Evolutionary conservation across 2,113 vertebrate genomes (phyloP).

Genomic region (Hippocampus comes): DNA sequence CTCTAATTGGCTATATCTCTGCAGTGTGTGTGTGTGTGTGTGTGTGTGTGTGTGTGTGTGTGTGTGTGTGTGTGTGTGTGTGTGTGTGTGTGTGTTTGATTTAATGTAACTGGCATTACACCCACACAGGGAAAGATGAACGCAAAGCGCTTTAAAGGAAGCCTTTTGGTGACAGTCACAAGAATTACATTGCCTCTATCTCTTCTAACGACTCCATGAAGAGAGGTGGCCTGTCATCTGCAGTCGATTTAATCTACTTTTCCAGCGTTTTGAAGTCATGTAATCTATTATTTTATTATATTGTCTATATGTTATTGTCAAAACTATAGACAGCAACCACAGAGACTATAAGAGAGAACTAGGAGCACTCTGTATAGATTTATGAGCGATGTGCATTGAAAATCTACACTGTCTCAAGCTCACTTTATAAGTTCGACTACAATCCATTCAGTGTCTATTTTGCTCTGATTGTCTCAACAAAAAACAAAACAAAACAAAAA

Average conservation of each 20-base stretch:
- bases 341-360: neutral
- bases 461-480: neutral
- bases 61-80: slow-evolving; percentile 2
- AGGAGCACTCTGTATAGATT: neutral
- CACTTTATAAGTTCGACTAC: neutral
- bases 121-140: slow-evolving; percentile 34
- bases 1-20: slow-evolving; percentile 65
- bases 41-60: neutral
- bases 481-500: neutral
- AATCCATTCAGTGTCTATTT: neutral
- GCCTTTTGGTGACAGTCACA: slow-evolving; percentile 9
- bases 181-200: neutral
- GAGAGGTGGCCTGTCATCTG: slow-evolving; percentile 2
- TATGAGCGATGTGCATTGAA: neutral
- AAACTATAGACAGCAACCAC: slow-evolving; percentile 5
- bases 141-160: slow-evolving; percentile 8
- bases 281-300: slow-evolving; percentile 1
- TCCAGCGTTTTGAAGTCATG: neutral
- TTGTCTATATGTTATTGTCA: slow-evolving; percentile 8
- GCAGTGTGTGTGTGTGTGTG: slow-evolving; percentile 5
- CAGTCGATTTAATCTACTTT: neutral
- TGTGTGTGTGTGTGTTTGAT: slow-evolving; percentile 7
- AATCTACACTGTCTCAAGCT: neutral
- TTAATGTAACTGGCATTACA: slow-evolving; percentile 42
- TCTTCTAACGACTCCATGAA: neutral